Evolutionary conservation across 1,140 invertebrate species (phyloP).

Genomic region (Dryas iulia): DNA sequence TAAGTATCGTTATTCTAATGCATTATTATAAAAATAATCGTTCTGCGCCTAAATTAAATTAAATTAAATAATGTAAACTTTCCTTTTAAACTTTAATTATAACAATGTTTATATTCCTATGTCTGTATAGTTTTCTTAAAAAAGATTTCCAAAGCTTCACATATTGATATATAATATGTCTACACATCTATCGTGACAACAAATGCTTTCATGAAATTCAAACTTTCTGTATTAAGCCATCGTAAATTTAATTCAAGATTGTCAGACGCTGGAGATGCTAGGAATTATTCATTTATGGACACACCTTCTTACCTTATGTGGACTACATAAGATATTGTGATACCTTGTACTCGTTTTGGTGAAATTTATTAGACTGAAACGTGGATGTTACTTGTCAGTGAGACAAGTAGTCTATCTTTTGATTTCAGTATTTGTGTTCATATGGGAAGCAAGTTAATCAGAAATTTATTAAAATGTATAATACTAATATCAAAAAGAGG

Average conservation of each 20-base stretch:
- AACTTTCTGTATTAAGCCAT: conserved; percentile 16
- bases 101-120: no score
- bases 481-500: no score
- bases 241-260: conserved; percentile 20
- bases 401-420: conserved; percentile 2
- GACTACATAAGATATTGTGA: conserved; percentile 15
- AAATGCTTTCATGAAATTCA: not conserved
- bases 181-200: not conserved
- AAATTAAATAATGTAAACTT: no score
- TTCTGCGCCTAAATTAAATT: no score
- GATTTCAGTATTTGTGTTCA: no score
- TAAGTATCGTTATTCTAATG: no score
- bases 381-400: conserved; percentile 21
- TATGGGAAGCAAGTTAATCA: no score
- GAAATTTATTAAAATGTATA: no score
- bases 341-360: conserved; percentile 24
- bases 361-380: conserved; percentile 26
- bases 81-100: no score
- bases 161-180: not conserved
- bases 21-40: no score
- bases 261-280: conserved; percentile 11
- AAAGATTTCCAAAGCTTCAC: not conserved
- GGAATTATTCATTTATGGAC: conserved; percentile 25
- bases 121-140: no score
- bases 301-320: conserved; percentile 17